A percentile compares a stretch with the other conserved stretches of the same genome.
phyloP scores from a whole-genome alignment of 2,113 vertebrate species.

The Leiothrix lutea region DNA sequence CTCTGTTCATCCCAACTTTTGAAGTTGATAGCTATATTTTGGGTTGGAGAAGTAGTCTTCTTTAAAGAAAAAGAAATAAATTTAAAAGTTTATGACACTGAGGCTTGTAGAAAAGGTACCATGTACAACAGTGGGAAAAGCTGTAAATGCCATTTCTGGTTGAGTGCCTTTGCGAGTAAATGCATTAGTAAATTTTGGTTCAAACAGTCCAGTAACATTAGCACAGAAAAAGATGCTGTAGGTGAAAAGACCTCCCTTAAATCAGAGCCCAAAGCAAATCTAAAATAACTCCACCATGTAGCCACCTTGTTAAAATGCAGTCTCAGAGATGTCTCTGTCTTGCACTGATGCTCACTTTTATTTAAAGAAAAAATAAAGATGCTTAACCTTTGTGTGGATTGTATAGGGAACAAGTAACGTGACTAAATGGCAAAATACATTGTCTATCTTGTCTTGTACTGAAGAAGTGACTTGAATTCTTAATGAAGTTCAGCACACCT shows the following conservation, averaged over 20 bases:
- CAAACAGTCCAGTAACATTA: neutral
- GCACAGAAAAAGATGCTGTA: neutral
- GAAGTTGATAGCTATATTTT: neutral
- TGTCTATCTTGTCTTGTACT: constrained; percentile 3
- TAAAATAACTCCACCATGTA: neutral
- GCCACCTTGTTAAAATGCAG: neutral
- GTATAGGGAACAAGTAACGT: neutral
- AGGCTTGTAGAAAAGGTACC: neutral
- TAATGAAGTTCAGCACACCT: constrained; percentile 39
- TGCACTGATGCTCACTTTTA: constrained; percentile 2
- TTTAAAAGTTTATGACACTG: neutral
- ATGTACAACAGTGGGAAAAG: neutral
- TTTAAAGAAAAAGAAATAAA: neutral
- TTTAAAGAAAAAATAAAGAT: constrained; percentile 5
- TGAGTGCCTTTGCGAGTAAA: neutral
- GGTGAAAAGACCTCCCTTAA: neutral
- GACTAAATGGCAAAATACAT: neutral
- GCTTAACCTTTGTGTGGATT: constrained; percentile 7
- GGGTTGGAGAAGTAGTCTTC: neutral
- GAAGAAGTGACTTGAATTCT: constrained; percentile 1
- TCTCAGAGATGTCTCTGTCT: neutral
- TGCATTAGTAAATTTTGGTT: neutral
- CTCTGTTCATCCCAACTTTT: neutral
- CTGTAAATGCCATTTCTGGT: neutral
- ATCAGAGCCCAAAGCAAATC: neutral